Evolutionary conservation across 2,113 vertebrate genomes (phyloP).

Genomic region (Hystrix cristata): DNA sequence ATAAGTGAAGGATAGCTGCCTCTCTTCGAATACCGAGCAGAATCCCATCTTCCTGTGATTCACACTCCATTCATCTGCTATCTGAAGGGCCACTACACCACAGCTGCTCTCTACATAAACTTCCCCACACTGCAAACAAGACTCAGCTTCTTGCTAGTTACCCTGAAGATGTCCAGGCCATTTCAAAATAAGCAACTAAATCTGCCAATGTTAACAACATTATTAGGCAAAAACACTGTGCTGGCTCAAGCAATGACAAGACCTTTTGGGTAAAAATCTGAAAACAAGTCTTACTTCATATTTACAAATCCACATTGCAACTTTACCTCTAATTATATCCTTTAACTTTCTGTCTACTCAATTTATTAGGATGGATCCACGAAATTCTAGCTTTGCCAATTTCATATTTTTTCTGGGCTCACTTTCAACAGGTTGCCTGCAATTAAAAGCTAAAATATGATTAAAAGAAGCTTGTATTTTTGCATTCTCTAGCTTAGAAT

Average conservation of each 20-base stretch:
- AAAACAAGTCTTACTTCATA: not conserved
- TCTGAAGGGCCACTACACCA: not conserved
- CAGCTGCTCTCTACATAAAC: conserved; percentile 47
- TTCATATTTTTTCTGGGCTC: not conserved
- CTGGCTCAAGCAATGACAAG: not conserved
- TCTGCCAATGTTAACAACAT: conserved; percentile 8
- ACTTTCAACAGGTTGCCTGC: conserved; percentile 68
- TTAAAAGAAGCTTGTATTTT: not conserved
- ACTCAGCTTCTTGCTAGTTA: not conserved
- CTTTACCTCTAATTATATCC: not conserved
- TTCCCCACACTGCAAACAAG: conserved; percentile 16
- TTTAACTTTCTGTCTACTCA: conserved; percentile 28
- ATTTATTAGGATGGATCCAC: not conserved
- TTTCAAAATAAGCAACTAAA: conserved; percentile 11
- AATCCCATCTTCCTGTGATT: not conserved
- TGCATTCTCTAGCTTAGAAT: not conserved
- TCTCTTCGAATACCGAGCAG: not conserved
- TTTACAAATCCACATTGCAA: not conserved
- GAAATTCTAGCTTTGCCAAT: not conserved
- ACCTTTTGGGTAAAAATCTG: conserved; percentile 28
- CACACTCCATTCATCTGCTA: conserved; percentile 14
- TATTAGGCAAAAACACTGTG: not conserved
- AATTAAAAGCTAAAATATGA: conserved; percentile 21
- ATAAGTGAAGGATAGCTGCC: not conserved
- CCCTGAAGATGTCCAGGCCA: conserved; percentile 28